Percentiles rank a stretch among this genome's conserved stretches.
Evolutionary conservation across 2,113 vertebrate species (phyloP).

Genomic region (Bufo gargarizans): DNA sequence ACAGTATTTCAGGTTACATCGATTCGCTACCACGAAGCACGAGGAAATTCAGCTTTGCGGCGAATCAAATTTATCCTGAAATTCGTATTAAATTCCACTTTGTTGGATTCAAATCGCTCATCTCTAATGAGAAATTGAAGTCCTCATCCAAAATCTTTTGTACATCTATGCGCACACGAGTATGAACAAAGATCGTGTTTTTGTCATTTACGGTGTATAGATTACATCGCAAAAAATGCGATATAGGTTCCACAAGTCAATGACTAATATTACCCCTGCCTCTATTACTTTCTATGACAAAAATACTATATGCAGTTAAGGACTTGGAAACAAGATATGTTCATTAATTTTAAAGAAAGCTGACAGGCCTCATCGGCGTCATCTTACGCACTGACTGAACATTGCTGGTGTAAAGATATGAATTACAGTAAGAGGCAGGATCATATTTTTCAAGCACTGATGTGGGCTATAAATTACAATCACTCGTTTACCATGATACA

Average conservation of each 20-base stretch:
- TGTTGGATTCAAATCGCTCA: too few relatives aligned
- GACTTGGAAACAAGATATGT: constrained; percentile 2
- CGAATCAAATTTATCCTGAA: too few relatives aligned
- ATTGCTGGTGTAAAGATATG: constrained; percentile 31
- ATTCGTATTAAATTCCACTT: too few relatives aligned
- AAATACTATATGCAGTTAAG: constrained; percentile 17
- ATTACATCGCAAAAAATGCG: too few relatives aligned
- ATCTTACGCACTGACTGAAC: constrained; percentile 21
- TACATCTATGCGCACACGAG: too few relatives aligned
- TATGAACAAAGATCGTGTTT: too few relatives aligned
- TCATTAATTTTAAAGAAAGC: constrained; percentile 18
- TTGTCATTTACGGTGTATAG: too few relatives aligned
- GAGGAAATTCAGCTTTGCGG: too few relatives aligned
- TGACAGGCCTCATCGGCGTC: constrained; percentile 1
- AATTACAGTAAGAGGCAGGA: constrained; percentile 33
- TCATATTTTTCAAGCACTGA: constrained; percentile 45
- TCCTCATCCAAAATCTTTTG: too few relatives aligned
- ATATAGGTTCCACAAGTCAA: not conserved
- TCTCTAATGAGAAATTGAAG: too few relatives aligned
- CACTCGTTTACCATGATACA: constrained; percentile 36
- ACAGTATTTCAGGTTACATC: too few relatives aligned
- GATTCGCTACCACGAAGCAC: too few relatives aligned
- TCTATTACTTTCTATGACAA: constrained; percentile 8
- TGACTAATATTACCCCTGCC: not conserved
- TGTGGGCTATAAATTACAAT: constrained; percentile 43